Conservation (phyloP, 2,888 invertebrate species). For the Synanthedon formicaeformis region DNA sequence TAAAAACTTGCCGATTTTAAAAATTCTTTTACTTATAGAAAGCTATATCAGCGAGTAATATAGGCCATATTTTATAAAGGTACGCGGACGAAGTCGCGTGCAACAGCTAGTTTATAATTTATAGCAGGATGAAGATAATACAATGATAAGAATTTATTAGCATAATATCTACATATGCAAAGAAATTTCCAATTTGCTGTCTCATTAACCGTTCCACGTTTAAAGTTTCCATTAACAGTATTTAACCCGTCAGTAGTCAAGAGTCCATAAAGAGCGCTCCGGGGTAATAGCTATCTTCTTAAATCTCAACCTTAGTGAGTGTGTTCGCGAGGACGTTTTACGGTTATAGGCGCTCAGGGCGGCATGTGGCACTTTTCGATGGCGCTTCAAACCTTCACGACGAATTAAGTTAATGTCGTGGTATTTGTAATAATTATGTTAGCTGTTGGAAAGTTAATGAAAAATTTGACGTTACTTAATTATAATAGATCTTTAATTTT, state of each 20-base stretch:
- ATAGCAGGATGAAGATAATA: too few species aligned
- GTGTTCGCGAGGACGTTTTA: conserved; percentile 46
- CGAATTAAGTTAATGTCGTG: not conserved
- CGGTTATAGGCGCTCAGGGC: conserved; percentile 41
- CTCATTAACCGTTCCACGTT: conserved; percentile 11
- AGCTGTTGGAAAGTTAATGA: too few species aligned
- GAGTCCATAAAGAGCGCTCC: not conserved
- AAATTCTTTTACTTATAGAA: too few species aligned
- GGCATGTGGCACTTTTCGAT: not conserved
- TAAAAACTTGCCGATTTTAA: too few species aligned
- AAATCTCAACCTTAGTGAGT: conserved; percentile 37
- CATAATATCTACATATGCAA: not conserved
- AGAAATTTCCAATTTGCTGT: conserved; percentile 1
- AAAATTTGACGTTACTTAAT: too few species aligned
- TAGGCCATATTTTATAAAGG: too few species aligned
- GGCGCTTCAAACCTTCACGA: not conserved
- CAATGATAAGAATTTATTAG: too few species aligned
- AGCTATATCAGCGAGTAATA: too few species aligned
- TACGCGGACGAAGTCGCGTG: too few species aligned
- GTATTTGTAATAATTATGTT: too few species aligned
- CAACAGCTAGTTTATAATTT: too few species aligned
- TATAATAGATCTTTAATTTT: too few species aligned
- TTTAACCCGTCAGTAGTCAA: not conserved
- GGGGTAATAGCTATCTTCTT: conserved; percentile 43
- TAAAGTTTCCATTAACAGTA: conserved; percentile 34